Base-by-base conservation (phyloP, 1,140 invertebrate species). In the Drosophila ogumai region DNA sequence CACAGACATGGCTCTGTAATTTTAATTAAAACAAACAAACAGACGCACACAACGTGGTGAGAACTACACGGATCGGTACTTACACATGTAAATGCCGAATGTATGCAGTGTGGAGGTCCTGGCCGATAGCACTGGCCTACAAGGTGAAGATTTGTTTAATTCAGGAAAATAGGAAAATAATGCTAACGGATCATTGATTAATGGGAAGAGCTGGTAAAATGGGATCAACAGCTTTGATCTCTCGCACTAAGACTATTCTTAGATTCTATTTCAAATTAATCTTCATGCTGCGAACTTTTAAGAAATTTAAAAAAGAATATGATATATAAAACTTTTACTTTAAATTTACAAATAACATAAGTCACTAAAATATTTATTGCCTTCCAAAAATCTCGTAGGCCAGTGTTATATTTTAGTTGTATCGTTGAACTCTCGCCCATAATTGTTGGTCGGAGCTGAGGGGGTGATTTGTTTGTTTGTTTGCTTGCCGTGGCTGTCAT, bases 1-100 rank as follows among this genome's bases (percentile, higher is more conserved):
- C 59, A 28, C 65, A 58, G 60, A 54, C 67, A 75, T 64, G 58
- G 40, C 25, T 65, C 49, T 75, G 69, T 38, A 79, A 77, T 88
- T 88, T 88, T 88, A 87, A 87, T 87, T 88, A 88, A 87, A 87
- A 88, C 52, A 82, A 87, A 82, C 79, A 87, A 61, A 87, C 76
- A 28, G 44, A 60, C 63, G 56, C 17, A 75, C 41, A 41, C 40
- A 43, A 19, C 52, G 52, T 58, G 68, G 68, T 41, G 68, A 40
- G 47, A 66, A 44, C 41, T 50, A 59, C 52, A 77, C 56, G 59
- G 47, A 55, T 63, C 49, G 63, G 49, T 76, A 44, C 43, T 44
- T 67, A 22, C 38, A 36, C 32, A 40, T 54, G 52, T 55, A 55
- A 55, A 19, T 44, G 22, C 10, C 31, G 32, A 6, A 38, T 65